Conservation (phyloP, 2,888 invertebrate species). For the Halictus ligatus region DNA sequence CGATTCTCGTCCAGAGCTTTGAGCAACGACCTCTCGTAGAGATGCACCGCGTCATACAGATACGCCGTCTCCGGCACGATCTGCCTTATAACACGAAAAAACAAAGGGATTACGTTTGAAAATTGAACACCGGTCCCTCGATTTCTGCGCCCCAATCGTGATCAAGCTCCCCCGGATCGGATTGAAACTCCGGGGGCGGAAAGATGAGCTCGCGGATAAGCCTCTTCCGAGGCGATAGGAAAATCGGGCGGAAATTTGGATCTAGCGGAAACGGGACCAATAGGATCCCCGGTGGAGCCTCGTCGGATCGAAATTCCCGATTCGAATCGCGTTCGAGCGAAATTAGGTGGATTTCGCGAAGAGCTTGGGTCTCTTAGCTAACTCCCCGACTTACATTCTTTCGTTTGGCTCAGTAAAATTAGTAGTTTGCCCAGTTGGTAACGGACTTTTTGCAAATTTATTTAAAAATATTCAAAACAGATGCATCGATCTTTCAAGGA, state of each 20-base stretch:
- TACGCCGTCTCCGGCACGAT: constrained; percentile 95
- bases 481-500: no score
- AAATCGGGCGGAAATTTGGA: constrained; percentile 13
- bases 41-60: constrained; percentile 96
- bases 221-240: background rate
- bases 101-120: constrained; percentile 55
- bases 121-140: background rate
- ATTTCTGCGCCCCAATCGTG: no score
- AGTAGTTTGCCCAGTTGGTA: no score
- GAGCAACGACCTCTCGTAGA: constrained; percentile 94
- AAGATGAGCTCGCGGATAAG: background rate
- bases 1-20: constrained; percentile 89
- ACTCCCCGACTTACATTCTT: background rate
- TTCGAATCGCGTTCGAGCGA: background rate
- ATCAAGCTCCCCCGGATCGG: background rate
- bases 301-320: background rate
- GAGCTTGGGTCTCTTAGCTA: background rate
- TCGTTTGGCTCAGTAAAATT: background rate
- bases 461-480: no score
- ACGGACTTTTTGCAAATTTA: no score
- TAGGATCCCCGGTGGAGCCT: background rate
- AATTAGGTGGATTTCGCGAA: background rate
- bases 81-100: constrained; percentile 85
- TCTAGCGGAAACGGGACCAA: background rate
- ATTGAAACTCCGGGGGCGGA: constrained; percentile 2